Conservation (phyloP, 2,888 invertebrate species). For the Brachyopa scutellaris region DNA sequence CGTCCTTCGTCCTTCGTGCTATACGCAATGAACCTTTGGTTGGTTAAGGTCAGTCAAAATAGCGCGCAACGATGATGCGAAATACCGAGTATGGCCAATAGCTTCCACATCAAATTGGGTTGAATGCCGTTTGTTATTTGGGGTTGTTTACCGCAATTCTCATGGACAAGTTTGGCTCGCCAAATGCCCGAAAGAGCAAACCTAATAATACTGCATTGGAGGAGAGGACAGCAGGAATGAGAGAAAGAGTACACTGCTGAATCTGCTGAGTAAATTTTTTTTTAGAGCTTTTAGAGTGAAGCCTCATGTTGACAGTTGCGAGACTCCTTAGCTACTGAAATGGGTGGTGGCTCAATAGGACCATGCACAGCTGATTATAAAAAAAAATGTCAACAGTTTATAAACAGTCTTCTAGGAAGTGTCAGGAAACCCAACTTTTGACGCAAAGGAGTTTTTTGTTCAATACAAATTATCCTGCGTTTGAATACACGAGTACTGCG, state of each 20-base stretch:
- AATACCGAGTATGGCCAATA: not conserved
- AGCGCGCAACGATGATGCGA: conserved; percentile 10
- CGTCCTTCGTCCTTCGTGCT: conserved; percentile 7
- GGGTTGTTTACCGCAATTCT: conserved; percentile 38
- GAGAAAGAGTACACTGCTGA: conserved; percentile 32
- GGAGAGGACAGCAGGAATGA: conserved; percentile 12
- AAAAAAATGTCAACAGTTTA: no score
- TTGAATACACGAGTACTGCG: no score
- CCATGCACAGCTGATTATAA: conserved; percentile 1
- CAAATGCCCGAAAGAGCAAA: conserved; percentile 30
- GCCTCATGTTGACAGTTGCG: not conserved
- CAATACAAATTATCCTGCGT: no score
- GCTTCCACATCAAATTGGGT: conserved; percentile 35
- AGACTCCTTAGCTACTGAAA: not conserved
- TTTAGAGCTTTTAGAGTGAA: conserved; percentile 29
- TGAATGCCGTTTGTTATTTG: conserved; percentile 44
- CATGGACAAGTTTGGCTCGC: conserved; percentile 63
- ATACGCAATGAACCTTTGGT: conserved; percentile 56
- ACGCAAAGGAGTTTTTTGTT: no score
- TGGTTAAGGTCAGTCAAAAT: conserved; percentile 61
- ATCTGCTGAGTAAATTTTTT: conserved; percentile 47
- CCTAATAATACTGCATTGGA: conserved; percentile 62
- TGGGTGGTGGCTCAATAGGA: conserved; percentile 41
- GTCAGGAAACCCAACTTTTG: no score
- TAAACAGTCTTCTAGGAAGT: no score